Base-by-base conservation (phyloP, 2,113 vertebrate genomes). In the Bagarius yarrelli region DNA sequence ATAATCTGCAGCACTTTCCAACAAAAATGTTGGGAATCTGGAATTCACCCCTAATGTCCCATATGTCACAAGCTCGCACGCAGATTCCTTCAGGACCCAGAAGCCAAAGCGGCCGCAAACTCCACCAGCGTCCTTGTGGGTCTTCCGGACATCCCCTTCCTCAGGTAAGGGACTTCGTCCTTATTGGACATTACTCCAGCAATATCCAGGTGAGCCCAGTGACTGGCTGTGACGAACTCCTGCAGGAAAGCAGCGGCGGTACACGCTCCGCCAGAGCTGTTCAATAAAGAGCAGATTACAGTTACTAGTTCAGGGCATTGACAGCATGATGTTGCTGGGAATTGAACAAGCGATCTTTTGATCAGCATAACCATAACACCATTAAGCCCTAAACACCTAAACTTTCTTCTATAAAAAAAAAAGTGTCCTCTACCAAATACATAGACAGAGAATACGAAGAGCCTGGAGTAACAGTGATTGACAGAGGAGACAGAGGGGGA, bases 141-240 rank as follows among this genome's bases (percentile, higher is more conserved):
- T 57, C 98, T 91, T 59, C 98, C 98, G 0, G 96, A 94, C 97
- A 99, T 99, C 86, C 98, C 97, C 78, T 98, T 99, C 4, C 94
- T 89, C 55, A 99, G 93, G 72, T 98, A 98, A 0, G 96, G 95
- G 64, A 99, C 83, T 85, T 99, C 97, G 1, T 99, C 97, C 83
- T 97, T 98, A 86, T 98, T 99, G 0, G 89, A 91, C 98, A 99
- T 99, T 83, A 99, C 97, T 2, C 98, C 97, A 8, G 98, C 97
- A 8, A 98, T 99, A 87, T 99, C 97, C 78, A 99, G 89, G 77
- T 99, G 97, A 27, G 98, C 98, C 98, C 97, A 99, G 69, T 96
- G 95, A 47, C 94, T 77, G 6, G 90, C 89, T 0, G 93, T 96
- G 85, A 99, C 96, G 81, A 99, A 99, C 81, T 99, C 96, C 80